Base-by-base conservation (phyloP, 2,797 vertebrate genomes). In the Pitangus sulphuratus region DNA sequence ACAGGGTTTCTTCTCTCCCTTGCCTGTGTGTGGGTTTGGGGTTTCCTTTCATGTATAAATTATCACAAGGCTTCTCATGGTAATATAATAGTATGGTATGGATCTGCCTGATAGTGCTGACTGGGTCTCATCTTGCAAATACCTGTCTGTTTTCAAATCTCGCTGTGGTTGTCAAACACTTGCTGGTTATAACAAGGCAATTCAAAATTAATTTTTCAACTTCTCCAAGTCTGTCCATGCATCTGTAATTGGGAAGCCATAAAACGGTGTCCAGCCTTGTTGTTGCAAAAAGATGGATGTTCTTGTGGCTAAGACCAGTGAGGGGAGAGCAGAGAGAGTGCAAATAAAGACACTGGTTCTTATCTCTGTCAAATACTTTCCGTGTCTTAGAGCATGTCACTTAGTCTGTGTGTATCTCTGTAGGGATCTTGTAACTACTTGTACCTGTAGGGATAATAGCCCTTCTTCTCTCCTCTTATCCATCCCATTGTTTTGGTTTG, bases 381-480 rank as follows among this genome's bases (percentile, higher is more conserved):
- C 0, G 0, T 40, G 33, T 44, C 8, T 90, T 72, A 22, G 8
- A 84, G 24, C 28, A 13, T n/a, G 44, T 62, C 58, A 39, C 66
- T 79, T 75, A 31, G 33, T 53, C 51, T 77, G 60, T 68, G n/a
- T 57, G 35, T 69, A 35, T 68, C 90, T 83, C 86, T 71, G 47
- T 74, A 76, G 92, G 77, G 35, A 87, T 84, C 70, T 87, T 3
- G 3, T 71, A 90, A 68, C 85, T 70, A 7, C 69, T 57, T 50
- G 33, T 89, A 65, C 78, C 89, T 92, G 78, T 70, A 62, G 87
- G 50, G 89, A 92, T 93, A 95, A 94, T 80, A 74, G 62, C 31
- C 47, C 74, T 89, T 37, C 42, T 94, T 80, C 39, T 71, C n/a
- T 64, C 11, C 21, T 51, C 35, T 90, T 79, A 58, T 10, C 65